Evolutionary conservation across 2,797 vertebrate genomes (phyloP), one percentile per base, ranked within the genome.

Genomic region (Labeo calbasu): DNA sequence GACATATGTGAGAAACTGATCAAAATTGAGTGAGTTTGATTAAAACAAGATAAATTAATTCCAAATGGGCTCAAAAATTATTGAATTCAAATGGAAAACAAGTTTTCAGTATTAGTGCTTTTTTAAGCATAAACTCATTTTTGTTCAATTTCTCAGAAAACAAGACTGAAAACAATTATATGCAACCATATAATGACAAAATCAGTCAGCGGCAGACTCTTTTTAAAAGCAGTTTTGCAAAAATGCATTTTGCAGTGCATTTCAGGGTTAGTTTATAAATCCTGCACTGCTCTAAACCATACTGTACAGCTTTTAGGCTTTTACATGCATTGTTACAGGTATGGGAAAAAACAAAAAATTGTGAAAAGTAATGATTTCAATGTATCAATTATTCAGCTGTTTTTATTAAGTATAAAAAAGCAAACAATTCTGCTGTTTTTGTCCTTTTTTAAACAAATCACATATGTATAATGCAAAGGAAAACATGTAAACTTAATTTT

Each of bases 351-450:
- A 57, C 0, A 59, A n/a, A 43, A 43, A 23, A 23, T 13, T 5
- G 21, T 43, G 2, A 69, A 69, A 43, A 43, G 19, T 1, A 69
- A 69, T 28, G 21, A 43, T 13, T 12, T 12, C 15, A 32, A 4
- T 21, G 1, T 23, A 23, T 23, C 17, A 57, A 10, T 59, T 57
- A 28, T 19, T 21, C 14, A 71, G 17, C 28, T 40, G 6, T 72
- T 40, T 75, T 82, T 82, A 68, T 83, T 68, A 55, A 21, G 48
- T 66, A 76, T 46, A 36, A 76, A 53, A 48, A 65, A 21, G 61
- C 57, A 68, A 53, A 65, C n/a, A 57, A 55, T 32, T 40, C 5
- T 5, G 51, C 51, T 36, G 14, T 79, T 32, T 50, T 59, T 70
- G 50, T 46, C 32, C 6, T 79, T 79, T 77, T 63, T 50, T 4